Percentiles rank a stretch among this genome's conserved stretches.
Conservation (phyloP, 1,140 invertebrate species). For the Calliphora vicina region DNA sequence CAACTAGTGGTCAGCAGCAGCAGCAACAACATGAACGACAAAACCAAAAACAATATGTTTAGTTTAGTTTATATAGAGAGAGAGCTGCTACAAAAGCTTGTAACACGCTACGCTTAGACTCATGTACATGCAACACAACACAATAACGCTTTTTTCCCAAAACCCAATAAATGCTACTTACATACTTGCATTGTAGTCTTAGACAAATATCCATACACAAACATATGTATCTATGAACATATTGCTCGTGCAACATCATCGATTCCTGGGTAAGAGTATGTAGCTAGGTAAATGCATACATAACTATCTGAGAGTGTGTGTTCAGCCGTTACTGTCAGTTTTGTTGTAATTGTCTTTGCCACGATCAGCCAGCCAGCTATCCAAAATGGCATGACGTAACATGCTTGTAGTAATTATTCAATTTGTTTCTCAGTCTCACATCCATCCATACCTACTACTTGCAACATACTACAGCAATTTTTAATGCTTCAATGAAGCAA, state of each 20-base stretch:
- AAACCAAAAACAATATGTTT: neutral
- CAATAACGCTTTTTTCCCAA: neutral
- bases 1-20: neutral
- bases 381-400: neutral
- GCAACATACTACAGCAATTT: neutral
- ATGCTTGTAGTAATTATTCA: constrained; percentile 31
- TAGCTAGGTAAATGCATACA: too few species aligned
- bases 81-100: constrained; percentile 40
- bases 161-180: too few species aligned
- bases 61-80: too few species aligned
- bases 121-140: neutral
- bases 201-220: too few species aligned
- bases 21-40: neutral
- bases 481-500: neutral
- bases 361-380: neutral
- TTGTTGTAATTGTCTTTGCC: constrained; percentile 13
- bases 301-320: neutral
- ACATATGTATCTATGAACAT: too few species aligned
- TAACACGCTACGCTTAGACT: constrained; percentile 42
- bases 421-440: constrained; percentile 1
- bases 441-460: too few species aligned
- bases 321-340: neutral
- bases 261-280: neutral
- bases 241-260: neutral
- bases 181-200: too few species aligned